Conservation (phyloP, 1,140 invertebrate genomes). For the Potamilus streckersoni region DNA sequence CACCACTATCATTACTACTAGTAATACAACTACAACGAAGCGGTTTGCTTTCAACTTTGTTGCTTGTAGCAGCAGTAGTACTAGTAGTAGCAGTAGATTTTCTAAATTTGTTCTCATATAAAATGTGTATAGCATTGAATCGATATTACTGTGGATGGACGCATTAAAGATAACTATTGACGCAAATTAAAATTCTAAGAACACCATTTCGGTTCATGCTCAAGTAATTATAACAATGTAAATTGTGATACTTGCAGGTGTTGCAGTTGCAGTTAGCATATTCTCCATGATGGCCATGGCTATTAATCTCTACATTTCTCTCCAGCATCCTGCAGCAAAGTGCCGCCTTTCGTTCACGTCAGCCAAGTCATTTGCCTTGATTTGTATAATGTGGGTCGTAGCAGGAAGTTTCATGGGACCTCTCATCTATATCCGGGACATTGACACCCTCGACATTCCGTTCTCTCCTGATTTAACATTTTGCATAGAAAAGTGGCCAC, state of each 20-base stretch:
- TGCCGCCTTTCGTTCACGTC: conserved; percentile 69
- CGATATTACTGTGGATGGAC: too few relatives aligned
- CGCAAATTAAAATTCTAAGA: too few relatives aligned
- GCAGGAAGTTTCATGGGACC: conserved; percentile 78
- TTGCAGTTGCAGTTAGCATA: conserved; percentile 80
- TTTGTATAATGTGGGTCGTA: conserved; percentile 76
- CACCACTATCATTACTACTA: too few relatives aligned
- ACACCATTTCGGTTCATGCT: too few relatives aligned
- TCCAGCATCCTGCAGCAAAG: conserved; percentile 76
- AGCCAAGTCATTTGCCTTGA: conserved; percentile 73
- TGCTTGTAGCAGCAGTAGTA: too few relatives aligned
- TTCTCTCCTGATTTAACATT: conserved; percentile 59
- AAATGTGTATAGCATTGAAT: too few relatives aligned
- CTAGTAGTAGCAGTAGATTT: too few relatives aligned
- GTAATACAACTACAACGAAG: too few relatives aligned
- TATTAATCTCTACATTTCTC: conserved; percentile 82
- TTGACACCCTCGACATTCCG: conserved; percentile 34
- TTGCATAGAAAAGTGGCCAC: conserved; percentile 73
- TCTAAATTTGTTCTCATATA: too few relatives aligned
- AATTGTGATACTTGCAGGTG: conserved; percentile 70
- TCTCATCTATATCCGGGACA: conserved; percentile 72
- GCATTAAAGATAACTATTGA: too few relatives aligned
- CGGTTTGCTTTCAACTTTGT: too few relatives aligned
- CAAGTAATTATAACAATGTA: too few relatives aligned
- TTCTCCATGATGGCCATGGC: conserved; percentile 86